phyloP scores from a whole-genome alignment of 2,113 vertebrate species.

The Thinocorus orbignyianus region DNA sequence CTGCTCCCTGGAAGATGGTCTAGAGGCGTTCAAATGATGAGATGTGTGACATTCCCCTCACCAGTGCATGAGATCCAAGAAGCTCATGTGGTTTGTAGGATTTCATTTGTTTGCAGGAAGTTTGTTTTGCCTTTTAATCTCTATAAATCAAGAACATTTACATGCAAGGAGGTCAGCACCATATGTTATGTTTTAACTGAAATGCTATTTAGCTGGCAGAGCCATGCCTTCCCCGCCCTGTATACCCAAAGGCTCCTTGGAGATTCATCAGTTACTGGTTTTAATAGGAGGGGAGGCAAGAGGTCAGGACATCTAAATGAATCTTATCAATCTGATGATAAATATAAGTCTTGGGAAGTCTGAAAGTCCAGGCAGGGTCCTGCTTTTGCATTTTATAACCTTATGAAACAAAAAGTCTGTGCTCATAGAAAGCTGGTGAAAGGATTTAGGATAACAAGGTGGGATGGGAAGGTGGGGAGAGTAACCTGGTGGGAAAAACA shows the following conservation, averaged over 20 bases:
- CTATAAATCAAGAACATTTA: constrained; percentile 14
- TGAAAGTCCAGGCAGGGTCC: background rate
- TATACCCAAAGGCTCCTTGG: background rate
- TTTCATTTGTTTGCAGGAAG: background rate
- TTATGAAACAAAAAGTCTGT: background rate
- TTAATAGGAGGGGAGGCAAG: background rate
- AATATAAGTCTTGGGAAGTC: background rate
- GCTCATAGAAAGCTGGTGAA: background rate
- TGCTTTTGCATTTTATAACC: background rate
- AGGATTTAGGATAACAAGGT: background rate
- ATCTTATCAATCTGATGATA: background rate
- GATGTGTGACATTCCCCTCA: background rate
- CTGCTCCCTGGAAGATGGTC: background rate
- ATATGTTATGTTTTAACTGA: background rate
- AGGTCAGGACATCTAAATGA: background rate
- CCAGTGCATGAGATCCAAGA: background rate
- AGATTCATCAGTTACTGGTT: background rate
- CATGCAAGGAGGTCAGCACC: background rate
- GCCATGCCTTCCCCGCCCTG: background rate
- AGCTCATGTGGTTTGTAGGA: background rate
- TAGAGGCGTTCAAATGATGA: background rate
- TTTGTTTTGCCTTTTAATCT: constrained; percentile 17
- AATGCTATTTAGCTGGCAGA: background rate
- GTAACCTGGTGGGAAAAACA: background rate
- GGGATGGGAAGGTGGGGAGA: background rate